Evolutionary conservation across 2,113 vertebrate species (phyloP).

Genomic region (Notarius quadriscutis): DNA sequence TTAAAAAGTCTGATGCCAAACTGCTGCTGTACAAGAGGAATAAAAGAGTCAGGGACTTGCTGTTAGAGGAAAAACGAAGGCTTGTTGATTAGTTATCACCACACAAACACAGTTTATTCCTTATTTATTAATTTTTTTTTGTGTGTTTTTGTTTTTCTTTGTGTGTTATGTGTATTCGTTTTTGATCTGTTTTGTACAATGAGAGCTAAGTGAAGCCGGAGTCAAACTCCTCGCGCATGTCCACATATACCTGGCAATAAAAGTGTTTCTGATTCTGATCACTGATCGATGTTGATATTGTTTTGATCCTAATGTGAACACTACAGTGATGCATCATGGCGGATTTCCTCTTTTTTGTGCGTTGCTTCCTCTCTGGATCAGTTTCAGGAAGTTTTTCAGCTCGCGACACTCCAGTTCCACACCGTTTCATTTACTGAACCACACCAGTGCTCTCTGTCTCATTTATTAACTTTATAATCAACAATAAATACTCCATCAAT

Average conservation of each 20-base stretch:
- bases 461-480: background rate
- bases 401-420: no score
- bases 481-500: background rate
- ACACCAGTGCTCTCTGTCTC: background rate
- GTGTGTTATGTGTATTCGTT: no score
- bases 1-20: background rate
- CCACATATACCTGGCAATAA: no score
- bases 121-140: no score
- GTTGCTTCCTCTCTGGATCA: background rate
- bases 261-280: no score
- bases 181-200: no score
- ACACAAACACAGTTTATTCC: background rate
- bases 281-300: background rate
- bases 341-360: background rate
- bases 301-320: background rate
- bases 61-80: background rate
- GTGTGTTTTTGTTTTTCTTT: no score
- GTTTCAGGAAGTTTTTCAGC: background rate
- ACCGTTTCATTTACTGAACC: no score
- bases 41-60: background rate
- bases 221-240: no score
- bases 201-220: no score
- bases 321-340: background rate
- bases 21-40: background rate
- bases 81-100: no score